These are phyloP conservation scores for Pomatostomus ruficeps DNA, from an alignment of 2,113 vertebrate genomes.

Conservation along the genomic window DNA sequence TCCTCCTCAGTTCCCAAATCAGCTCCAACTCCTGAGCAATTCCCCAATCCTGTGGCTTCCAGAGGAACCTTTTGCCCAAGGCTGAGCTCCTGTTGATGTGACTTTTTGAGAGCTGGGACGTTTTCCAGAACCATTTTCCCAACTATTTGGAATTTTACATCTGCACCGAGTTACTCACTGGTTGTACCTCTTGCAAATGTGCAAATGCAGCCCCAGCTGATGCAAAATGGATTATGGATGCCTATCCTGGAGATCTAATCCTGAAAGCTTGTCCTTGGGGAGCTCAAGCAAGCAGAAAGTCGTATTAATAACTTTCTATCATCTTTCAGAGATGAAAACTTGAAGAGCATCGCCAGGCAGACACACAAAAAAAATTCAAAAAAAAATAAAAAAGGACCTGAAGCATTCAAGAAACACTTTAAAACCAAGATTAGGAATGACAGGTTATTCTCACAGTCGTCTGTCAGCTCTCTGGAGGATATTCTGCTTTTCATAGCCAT, in stretches of 20 bases:
- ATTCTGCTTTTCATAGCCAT: background rate
- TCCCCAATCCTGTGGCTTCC: background rate
- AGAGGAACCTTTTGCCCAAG: background rate
- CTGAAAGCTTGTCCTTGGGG: slow-evolving; percentile 7
- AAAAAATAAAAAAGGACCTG: background rate
- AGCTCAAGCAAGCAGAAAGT: slow-evolving; percentile 19
- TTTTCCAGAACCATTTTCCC: background rate
- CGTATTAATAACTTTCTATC: slow-evolving; percentile 35
- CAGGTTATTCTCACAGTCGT: slow-evolving; percentile 31
- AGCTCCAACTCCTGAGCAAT: background rate
- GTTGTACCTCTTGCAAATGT: background rate
- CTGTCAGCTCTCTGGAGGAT: background rate
- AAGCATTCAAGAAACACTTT: background rate
- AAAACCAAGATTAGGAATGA: slow-evolving; percentile 39
- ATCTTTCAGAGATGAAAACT: slow-evolving; percentile 5
- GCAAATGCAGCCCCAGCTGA: background rate
- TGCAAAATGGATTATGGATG: slow-evolving; percentile 22
- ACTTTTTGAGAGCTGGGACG: background rate
- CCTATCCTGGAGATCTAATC: background rate
- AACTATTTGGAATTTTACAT: background rate
- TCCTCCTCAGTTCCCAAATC: background rate
- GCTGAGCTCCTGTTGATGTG: background rate
- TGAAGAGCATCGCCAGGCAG: background rate
- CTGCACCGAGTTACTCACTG: background rate
- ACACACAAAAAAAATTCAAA: background rate